Base-by-base conservation (phyloP, 2,888 invertebrate genomes). In the Pollenia griseotomentosa region DNA sequence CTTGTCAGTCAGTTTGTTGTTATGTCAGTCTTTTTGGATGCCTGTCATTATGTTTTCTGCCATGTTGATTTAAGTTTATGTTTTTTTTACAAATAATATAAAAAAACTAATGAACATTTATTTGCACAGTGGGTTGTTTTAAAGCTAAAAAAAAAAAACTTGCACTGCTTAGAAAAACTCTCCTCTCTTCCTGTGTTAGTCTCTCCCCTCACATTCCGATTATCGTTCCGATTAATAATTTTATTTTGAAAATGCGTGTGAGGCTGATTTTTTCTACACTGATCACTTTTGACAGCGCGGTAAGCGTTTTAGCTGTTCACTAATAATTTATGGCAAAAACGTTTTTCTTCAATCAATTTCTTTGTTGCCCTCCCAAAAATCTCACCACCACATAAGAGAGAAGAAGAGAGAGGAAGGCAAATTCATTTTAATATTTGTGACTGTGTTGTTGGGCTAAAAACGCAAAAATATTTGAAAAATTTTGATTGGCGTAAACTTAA, bases 201-300 rank as follows among this genome's bases (percentile, higher is more conserved):
- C 42, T 42, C 10, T 10, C 16, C 9, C 33, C 10, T 5, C 10
- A 8, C 19, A 16, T 42, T 44, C 4, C 9, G 14, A 40, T 42
- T 61, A 46, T 53, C 6, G 40, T 65, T 83, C 55, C 42, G 14
- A 65, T 57, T 57, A 63, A 71, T 71, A 80, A 33, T 71, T 71
- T 80, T 51, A 61, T 61, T 53, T 46, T 33, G 33, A 12, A 23
- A 19, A 23, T 48, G 53, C 33, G 9, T 70, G 74, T 55, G 74
- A 80, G 84, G 33, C 33, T 85, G 84, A 63, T 68, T 80, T 85
- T 71, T 78, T 44, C 70, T 83, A 63, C 81, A 87, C 86, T 87
- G 88, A 88, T 88, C 88, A 75, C 75, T 83, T 87, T 73, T 88
- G 88, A 88, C 87, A 86, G 88, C 84, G 88, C 84, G 68, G 85